Conservation (phyloP, 2,888 invertebrate species). For the Chymomyza procnemis region DNA sequence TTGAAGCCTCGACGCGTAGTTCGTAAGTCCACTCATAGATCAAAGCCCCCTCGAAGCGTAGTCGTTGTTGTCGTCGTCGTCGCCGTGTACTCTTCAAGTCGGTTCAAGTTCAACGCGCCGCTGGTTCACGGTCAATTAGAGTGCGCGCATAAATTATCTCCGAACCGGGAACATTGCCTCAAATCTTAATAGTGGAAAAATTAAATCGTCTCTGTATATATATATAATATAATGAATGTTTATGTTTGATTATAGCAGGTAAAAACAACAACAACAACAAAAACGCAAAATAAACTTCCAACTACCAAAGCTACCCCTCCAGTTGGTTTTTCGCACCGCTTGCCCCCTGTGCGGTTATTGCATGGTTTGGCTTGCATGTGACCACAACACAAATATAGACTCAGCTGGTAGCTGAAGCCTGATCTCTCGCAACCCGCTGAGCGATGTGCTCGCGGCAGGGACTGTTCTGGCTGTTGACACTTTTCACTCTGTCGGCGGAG, state of each 20-base stretch:
- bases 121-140: constrained; percentile 68
- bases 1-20: background rate
- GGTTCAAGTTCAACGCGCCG: constrained; percentile 66
- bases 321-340: background rate
- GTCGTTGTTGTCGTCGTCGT: background rate
- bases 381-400: background rate
- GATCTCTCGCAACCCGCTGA: constrained; percentile 34
- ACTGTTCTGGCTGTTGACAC: constrained; percentile 73
- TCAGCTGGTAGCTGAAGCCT: background rate
- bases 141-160: constrained; percentile 46
- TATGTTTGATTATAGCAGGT: background rate
- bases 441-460: constrained; percentile 59
- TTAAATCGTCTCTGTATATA: constrained; percentile 10
- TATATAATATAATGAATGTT: background rate
- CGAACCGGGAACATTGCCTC: constrained; percentile 5
- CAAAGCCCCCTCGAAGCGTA: background rate
- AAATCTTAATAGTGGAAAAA: constrained; percentile 29
- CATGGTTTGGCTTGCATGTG: background rate
- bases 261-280: background rate
- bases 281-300: too few species aligned
- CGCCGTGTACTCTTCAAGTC: background rate
- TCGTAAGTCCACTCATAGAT: background rate
- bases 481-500: constrained; percentile 64
- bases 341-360: background rate
- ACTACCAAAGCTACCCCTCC: background rate